Percentiles rank a stretch among this genome's conserved stretches.
Evolutionary conservation across 2,113 vertebrate genomes (phyloP).

Genomic region (Pampusana beccarii): DNA sequence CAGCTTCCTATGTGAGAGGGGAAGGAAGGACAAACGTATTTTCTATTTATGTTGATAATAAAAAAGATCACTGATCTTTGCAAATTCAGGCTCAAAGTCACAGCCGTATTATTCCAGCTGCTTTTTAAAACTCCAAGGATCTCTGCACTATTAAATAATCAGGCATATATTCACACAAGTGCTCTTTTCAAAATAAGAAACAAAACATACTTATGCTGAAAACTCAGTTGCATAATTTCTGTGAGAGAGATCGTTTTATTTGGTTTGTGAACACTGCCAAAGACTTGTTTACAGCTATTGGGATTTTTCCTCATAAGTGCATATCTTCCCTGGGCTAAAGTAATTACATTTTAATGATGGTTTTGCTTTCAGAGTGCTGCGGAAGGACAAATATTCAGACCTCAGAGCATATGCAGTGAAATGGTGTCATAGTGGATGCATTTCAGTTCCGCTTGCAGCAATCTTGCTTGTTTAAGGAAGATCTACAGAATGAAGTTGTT

Average conservation of each 20-base stretch:
- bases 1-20: not conserved
- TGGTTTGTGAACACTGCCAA: not conserved
- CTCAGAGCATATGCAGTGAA: not conserved
- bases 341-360: not conserved
- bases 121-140: not conserved
- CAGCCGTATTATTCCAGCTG: not conserved
- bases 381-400: constrained; percentile 6
- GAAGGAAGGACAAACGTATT: not conserved
- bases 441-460: not conserved
- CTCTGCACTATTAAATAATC: not conserved
- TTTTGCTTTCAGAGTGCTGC: constrained; percentile 11
- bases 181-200: not conserved
- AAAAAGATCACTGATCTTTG: not conserved
- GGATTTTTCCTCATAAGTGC: not conserved
- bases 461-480: not conserved
- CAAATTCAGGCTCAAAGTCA: not conserved
- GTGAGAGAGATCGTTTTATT: not conserved
- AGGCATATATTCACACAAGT: not conserved
- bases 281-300: not conserved
- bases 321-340: not conserved
- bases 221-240: not conserved
- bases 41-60: not conserved
- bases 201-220: not conserved
- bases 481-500: not conserved
- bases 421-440: not conserved